phyloP scores from a whole-genome alignment of 2,888 invertebrate genomes.

The Lordiphosa fenestrarum region DNA sequence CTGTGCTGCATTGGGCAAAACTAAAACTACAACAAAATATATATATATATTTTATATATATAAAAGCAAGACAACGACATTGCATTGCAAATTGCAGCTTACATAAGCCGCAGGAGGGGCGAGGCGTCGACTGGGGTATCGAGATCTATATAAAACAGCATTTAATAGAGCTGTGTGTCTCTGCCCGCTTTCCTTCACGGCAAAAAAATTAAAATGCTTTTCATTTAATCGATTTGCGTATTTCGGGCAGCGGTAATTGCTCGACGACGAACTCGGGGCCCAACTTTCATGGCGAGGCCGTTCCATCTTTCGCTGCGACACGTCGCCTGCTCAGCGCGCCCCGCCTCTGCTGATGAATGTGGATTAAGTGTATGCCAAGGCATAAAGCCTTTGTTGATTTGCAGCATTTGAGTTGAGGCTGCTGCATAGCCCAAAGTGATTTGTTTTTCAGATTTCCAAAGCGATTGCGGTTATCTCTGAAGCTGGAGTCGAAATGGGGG shows the following conservation, averaged over 20 bases:
- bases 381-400: constrained; percentile 40
- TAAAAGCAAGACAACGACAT: constrained; percentile 18
- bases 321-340: neutral
- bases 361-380: constrained; percentile 72
- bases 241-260: constrained; percentile 70
- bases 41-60: no score
- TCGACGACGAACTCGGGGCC: constrained; percentile 33
- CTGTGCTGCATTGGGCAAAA: constrained; percentile 70
- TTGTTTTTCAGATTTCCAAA: constrained; percentile 72
- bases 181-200: constrained; percentile 16
- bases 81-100: constrained; percentile 48
- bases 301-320: constrained; percentile 10
- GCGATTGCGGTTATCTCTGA: constrained; percentile 64
- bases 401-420: constrained; percentile 28
- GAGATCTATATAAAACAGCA: constrained; percentile 9
- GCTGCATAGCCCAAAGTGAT: constrained; percentile 67
- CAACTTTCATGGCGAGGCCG: constrained; percentile 63
- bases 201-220: constrained; percentile 21
- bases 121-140: constrained; percentile 13
- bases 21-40: neutral
- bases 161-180: constrained; percentile 6
- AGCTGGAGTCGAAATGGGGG: constrained; percentile 27
- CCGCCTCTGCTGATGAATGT: constrained; percentile 48
- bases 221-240: constrained; percentile 68
- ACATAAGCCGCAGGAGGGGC: constrained; percentile 47